Conservation (phyloP, 53 echinoderm and acorn worm genomes). For the Zoroaster sp. region DNA sequence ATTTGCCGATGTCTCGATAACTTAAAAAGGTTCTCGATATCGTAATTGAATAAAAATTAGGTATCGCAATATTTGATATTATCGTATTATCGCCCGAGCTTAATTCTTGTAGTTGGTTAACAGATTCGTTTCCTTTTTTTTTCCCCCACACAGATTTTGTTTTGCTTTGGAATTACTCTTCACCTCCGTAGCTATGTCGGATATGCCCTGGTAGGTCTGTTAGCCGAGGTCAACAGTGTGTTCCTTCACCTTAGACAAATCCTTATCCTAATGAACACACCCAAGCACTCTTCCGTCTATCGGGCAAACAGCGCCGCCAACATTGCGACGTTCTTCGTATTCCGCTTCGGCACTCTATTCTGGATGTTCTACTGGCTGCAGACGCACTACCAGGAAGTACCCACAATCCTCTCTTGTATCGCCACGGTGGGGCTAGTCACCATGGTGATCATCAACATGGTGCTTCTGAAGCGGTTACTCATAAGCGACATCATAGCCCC, state of each 20-base stretch:
- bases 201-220: conserved; percentile 75
- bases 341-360: conserved; percentile 63
- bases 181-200: conserved; percentile 68
- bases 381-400: background rate
- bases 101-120: no score
- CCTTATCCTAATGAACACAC: conserved; percentile 63
- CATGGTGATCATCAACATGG: conserved; percentile 26
- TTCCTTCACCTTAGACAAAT: conserved; percentile 84
- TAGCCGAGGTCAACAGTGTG: conserved; percentile 85
- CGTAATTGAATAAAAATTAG: no score
- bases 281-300: conserved; percentile 56
- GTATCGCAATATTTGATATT: no score
- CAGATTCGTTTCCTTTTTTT: background rate
- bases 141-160: conserved; percentile 36
- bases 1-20: no score
- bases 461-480: conserved; percentile 3
- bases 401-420: background rate
- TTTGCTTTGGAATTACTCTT: conserved; percentile 40
- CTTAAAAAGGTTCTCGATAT: no score
- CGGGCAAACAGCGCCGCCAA: conserved; percentile 67
- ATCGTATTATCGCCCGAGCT: no score
- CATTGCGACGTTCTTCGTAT: conserved; percentile 74
- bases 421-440: background rate
- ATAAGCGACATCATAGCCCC: conserved; percentile 20
- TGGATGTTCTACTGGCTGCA: conserved; percentile 54